Evolutionary conservation across 1,140 invertebrate genomes (phyloP).

Genomic region (Scaptomyza montana): DNA sequence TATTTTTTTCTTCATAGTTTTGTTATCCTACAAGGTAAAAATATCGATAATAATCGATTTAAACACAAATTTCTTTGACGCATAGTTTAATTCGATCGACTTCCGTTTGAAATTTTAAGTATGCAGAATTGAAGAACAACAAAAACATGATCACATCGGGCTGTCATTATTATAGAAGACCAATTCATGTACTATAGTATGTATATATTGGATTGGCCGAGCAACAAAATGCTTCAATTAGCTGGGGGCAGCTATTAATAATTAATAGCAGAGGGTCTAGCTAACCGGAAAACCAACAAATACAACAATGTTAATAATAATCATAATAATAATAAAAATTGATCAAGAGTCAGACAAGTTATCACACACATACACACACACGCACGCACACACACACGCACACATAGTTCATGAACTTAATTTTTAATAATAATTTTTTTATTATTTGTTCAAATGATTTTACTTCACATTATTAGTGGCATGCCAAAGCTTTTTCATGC

Average conservation of each 20-base stretch:
- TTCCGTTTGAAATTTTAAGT: neutral
- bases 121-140: neutral
- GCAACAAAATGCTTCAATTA: conserved; percentile 61
- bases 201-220: conserved; percentile 10
- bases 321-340: conserved; percentile 80
- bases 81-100: too few relatives aligned
- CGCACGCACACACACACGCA: conserved; percentile 13
- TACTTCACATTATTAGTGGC: conserved; percentile 76
- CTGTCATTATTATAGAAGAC: conserved; percentile 10
- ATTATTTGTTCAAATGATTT: conserved; percentile 64
- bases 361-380: conserved; percentile 15
- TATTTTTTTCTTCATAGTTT: too few relatives aligned
- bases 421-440: conserved; percentile 75
- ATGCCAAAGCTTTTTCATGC: conserved; percentile 40
- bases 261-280: conserved; percentile 57
- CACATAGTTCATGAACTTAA: conserved; percentile 75
- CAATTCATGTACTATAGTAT: too few relatives aligned
- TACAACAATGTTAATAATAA: conserved; percentile 53
- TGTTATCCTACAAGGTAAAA: too few relatives aligned
- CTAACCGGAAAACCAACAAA: conserved; percentile 65
- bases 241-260: conserved; percentile 67
- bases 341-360: conserved; percentile 64
- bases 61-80: too few relatives aligned
- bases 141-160: conserved; percentile 18
- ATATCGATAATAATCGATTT: too few relatives aligned